Percentiles rank a stretch among this genome's conserved stretches.
phyloP scores from a whole-genome alignment of 1,140 invertebrate species.

The Zeugodacus cucurbitae region DNA sequence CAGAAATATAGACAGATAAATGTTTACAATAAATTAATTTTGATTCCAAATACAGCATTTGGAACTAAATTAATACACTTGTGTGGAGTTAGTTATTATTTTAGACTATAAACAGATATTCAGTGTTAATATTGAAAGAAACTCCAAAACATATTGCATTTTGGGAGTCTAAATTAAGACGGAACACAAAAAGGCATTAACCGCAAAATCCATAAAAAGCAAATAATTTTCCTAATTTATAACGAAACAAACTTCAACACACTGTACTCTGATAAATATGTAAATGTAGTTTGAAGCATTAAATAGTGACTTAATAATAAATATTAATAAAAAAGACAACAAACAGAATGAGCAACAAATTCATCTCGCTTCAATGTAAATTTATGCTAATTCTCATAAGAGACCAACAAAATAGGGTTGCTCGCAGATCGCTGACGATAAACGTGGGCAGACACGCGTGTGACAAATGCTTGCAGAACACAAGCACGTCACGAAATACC shows the following conservation, averaged over 20 bases:
- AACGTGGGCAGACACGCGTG: background rate
- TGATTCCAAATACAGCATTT: too few relatives aligned
- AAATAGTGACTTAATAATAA: background rate
- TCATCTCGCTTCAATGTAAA: background rate
- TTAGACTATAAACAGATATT: too few relatives aligned
- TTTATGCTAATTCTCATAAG: background rate
- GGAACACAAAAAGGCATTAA: background rate
- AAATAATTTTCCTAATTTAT: background rate
- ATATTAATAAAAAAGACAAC: background rate
- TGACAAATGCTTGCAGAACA: background rate
- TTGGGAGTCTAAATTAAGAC: too few relatives aligned
- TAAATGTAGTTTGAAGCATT: background rate
- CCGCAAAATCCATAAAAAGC: background rate
- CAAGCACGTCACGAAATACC: background rate
- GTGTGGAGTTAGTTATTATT: too few relatives aligned
- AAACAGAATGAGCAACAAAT: background rate
- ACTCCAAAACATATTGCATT: too few relatives aligned
- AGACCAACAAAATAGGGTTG: background rate
- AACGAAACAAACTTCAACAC: background rate
- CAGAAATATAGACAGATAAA: background rate
- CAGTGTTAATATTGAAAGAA: too few relatives aligned
- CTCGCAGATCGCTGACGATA: background rate
- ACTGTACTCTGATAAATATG: background rate
- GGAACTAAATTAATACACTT: too few relatives aligned
- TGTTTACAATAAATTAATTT: too few relatives aligned